These are phyloP conservation scores for Trissolcus basalis DNA, from an alignment of 1,140 invertebrate genomes.

Conservation along the genomic window DNA sequence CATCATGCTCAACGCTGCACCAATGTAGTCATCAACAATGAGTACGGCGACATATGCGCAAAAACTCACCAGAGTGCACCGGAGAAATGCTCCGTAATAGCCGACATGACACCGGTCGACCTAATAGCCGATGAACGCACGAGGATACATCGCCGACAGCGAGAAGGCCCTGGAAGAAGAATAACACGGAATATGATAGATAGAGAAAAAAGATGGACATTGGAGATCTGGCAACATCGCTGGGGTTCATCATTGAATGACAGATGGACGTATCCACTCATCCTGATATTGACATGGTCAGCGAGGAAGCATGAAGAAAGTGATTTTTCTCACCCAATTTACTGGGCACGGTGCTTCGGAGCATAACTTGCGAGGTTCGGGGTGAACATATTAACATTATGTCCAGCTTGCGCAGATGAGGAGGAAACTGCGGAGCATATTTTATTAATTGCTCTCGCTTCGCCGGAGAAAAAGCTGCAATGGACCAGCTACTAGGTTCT, in stretches of 20 bases:
- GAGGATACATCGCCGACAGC: background rate
- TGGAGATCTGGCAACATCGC: no score
- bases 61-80: background rate
- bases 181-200: no score
- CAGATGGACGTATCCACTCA: slow-evolving; percentile 4
- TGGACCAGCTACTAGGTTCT: no score
- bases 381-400: slow-evolving; percentile 21
- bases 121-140: slow-evolving; percentile 39
- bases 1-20: no score
- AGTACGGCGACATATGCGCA: no score
- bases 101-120: slow-evolving; percentile 46
- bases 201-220: background rate
- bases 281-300: background rate
- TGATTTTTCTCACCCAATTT: background rate
- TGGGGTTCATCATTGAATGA: background rate
- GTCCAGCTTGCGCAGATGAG: slow-evolving; percentile 40
- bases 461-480: no score
- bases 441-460: no score
- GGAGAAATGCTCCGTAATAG: slow-evolving; percentile 26
- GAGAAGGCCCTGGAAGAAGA: background rate
- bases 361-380: slow-evolving; percentile 56
- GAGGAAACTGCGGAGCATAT: slow-evolving; percentile 60
- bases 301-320: background rate
- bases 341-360: slow-evolving; percentile 65
- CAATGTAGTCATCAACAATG: no score